Evolutionary conservation across 1,140 invertebrate genomes (phyloP).

Genomic region (Trachymyrmex septentrionalis): DNA sequence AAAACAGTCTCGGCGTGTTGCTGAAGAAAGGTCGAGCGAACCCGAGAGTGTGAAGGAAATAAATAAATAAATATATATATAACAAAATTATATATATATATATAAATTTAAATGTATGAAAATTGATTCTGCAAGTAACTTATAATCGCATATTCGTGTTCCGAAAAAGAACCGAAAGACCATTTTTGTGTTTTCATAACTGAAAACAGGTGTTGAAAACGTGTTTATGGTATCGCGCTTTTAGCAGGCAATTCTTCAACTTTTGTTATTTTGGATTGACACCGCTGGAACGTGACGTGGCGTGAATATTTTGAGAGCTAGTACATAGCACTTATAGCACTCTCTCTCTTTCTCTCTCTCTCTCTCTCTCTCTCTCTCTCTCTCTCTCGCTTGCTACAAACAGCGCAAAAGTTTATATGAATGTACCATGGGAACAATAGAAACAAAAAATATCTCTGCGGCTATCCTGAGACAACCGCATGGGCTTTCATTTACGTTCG

Average conservation of each 20-base stretch:
- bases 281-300: background rate
- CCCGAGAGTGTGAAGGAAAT: background rate
- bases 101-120: background rate
- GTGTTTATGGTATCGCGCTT: background rate
- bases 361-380: background rate
- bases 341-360: background rate
- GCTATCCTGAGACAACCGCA: constrained; percentile 16
- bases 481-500: background rate
- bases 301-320: constrained; percentile 1
- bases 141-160: background rate
- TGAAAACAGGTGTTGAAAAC: background rate
- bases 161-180: background rate
- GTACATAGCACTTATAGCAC: background rate
- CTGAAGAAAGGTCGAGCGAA: background rate
- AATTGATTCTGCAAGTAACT: background rate
- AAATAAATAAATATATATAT: background rate
- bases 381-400: background rate
- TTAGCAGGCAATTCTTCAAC: background rate
- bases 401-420: background rate
- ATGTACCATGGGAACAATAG: constrained; percentile 19
- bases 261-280: background rate
- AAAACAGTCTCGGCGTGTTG: background rate
- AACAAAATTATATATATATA: constrained; percentile 16
- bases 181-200: background rate
- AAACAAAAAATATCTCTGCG: background rate